Base-by-base conservation (phyloP, 1,140 invertebrate genomes). In the Lepidostoma basale region DNA sequence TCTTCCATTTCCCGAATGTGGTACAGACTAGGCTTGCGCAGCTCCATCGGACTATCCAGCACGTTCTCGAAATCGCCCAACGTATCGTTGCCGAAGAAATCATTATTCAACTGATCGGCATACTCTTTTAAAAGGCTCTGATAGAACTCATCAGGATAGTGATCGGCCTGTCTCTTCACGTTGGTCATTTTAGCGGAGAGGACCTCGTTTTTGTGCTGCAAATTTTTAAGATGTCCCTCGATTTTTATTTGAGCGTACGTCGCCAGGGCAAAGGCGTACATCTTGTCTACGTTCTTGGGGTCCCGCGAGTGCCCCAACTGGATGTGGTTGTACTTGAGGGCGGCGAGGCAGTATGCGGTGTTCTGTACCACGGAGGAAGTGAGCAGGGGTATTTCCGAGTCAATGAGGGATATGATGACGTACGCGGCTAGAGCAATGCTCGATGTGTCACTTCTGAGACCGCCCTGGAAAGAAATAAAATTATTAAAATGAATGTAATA, bases 371-470 rank as follows among this genome's bases (percentile, higher is more conserved):
- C 72, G 9, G 80, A 75, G 1, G 78, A 72, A 2, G 80, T 75
- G 12, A 86, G 71, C 3, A 71, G 28, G 12, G 70, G 76, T 28
- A 75, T 78, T 1, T 82, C 78, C 18, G 86, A 86, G 71, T 91
- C 88, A 1, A 90, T 69, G 2, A 91, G 80, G 0, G 89, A 84
- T 1, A 88, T 84, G 3, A 89, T 72, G 30, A 90, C 86, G 75
- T 90, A 91, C 0, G 89, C 89, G 0, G 89, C 90, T 8, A 91
- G 77, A 0, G 86, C 85, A 0, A 85, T 78, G 26, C 80, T 85
- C 1, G 85, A 83, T 23, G 79, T 78, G 44, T 89, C 87, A 0
- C 88, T 86, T 77, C 86, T 82, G 1, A 90, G 79, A 12, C 90
- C 90, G 64, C 90, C 87, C 86, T 88, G 70, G 20, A 75, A 66